Base-by-base conservation (phyloP, 2,797 vertebrate species). In the Pelodytes ibericus region DNA sequence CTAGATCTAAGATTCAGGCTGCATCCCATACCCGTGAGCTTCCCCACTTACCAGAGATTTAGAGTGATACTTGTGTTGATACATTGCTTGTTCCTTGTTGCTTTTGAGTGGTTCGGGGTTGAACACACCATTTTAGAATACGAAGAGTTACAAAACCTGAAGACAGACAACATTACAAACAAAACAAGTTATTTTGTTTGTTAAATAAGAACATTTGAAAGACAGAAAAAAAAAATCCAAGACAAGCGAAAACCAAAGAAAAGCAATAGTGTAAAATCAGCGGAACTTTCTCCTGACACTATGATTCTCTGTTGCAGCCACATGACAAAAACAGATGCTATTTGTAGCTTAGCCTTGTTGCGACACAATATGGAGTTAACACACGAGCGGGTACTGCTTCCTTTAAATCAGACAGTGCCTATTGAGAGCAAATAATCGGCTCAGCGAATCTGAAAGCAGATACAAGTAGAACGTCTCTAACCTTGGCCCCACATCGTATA, bases 401-500 rank as follows among this genome's bases (percentile, higher is more conserved):
- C 13, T 4, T 49, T 16, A 25, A 15, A 71, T 15, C 0, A 59
- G 26, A 60, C 27, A 13, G 26, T 49, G 27, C 0, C 24, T 77
- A 62, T 79, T 31, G 41, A 71, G 74, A 62, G 22, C 29, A 75
- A 79, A 75, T 65, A 69, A 84, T 81, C 64, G 75, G 27, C 64
- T 78, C 59, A 44, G 36, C 69, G 80, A 51, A 31, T 75, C 76
- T 78, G 51, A 74, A 78, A 56, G 53, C 71, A 51, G 16, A 68
- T 44, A 51, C 8, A 62, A 77, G 62, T 20, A 57, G 75, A 63
- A 39, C 6, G 80, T 70, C 66, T 80, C 51, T 74, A 56, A 53
- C 69, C 59, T 79, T 82, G 72, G 68, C 61, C 75, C 71, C 80
- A 65, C n/a, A 36, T 72, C 71, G 80, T 77, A 74, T 74, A 75